Percentiles rank a stretch among this genome's conserved stretches.
phyloP scores from a whole-genome alignment of 2,113 vertebrate genomes.

The Lepus timidus region DNA sequence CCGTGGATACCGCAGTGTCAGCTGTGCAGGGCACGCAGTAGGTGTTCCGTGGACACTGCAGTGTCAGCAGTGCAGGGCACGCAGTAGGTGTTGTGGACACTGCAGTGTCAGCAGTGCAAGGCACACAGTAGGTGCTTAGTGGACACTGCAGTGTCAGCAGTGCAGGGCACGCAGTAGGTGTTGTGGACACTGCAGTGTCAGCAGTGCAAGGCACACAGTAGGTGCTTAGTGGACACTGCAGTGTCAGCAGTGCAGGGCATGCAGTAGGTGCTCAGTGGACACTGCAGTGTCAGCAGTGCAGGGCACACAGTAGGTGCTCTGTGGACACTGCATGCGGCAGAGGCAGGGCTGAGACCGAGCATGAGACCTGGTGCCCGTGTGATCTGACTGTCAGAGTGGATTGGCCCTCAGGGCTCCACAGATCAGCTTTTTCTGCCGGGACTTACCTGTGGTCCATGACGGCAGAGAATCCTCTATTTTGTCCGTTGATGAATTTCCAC shows the following conservation, averaged over 20 bases:
- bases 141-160: not conserved
- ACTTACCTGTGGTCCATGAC: not conserved
- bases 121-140: not conserved
- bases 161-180: not conserved
- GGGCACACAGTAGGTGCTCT: too few relatives aligned
- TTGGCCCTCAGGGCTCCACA: not conserved
- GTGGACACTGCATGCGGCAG: not conserved
- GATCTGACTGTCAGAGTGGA: not conserved
- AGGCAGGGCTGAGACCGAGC: not conserved
- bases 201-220: too few relatives aligned
- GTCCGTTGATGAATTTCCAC: not conserved
- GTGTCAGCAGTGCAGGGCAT: too few relatives aligned
- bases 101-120: not conserved
- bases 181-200: too few relatives aligned
- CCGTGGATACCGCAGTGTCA: too few relatives aligned
- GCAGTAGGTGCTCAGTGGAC: too few relatives aligned
- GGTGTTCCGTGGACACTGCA: too few relatives aligned
- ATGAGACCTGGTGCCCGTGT: not conserved
- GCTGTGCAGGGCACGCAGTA: too few relatives aligned
- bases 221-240: too few relatives aligned
- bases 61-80: too few relatives aligned
- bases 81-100: too few relatives aligned
- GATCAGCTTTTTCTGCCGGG: not conserved
- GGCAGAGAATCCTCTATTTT: not conserved
- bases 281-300: too few relatives aligned